Base-by-base conservation (phyloP, 1,140 invertebrate species). In the Drosophila repleta region DNA sequence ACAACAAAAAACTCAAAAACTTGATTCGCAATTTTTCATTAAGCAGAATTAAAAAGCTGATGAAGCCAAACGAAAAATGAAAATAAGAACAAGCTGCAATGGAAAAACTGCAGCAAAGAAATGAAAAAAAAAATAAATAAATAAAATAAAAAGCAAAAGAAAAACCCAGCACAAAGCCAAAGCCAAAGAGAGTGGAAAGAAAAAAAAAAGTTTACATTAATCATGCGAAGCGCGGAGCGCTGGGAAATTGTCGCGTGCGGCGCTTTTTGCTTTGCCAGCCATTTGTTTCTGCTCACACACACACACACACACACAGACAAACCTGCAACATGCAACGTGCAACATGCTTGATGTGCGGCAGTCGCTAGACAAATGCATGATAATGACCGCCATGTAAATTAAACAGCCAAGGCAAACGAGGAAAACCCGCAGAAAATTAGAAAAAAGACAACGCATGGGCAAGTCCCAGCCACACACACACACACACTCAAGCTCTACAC, bases 11-110 rank as follows among this genome's bases (percentile, higher is more conserved):
- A 45, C 17, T 24, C 5, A 3, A 67, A 53, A 58, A 72, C 11
- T 21, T 26, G 21, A 53, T 67, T 67, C 67, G 69, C 80, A 73
- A 87, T 89, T 89, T 88, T 89, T 88, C 83, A 87, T 89, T 88
- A 79, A 79, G 60, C 79, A 69, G 80, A 87, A 87, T 81, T 81
- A 81, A 85, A 85, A 79, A 63, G 76, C 81, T 79, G 76, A 80
- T 70, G 79, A 72, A 58, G 81, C 68, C 32, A 35, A 46, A 66
- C 37, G 62, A 37, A 6, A 18, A 52, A 49, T 60, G 55, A 70
- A 79, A 73, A 66, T 48, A 65, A 71, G 43, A 39, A 63, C 57
- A 72, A 65, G 7, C 8, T 15, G 55, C 61, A 66, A 71, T 46
- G 45, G 39, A 76, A 49, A 51, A 32, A 51, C 6, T 51, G 73